Conservation (phyloP, 2,113 vertebrate species). For the Anser cygnoides region DNA sequence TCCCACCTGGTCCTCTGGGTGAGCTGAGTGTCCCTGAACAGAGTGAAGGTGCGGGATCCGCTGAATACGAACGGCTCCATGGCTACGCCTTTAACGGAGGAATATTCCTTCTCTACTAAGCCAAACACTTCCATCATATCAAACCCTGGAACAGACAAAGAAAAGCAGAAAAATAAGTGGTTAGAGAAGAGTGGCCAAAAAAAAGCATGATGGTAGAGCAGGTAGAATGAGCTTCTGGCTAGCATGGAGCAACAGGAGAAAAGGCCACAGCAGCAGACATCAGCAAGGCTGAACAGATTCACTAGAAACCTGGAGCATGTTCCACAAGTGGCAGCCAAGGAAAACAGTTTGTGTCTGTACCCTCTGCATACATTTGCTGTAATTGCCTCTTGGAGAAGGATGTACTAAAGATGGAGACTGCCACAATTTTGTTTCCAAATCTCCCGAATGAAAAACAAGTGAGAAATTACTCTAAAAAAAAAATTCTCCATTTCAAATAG, state of each 20-base stretch:
- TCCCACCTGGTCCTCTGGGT: slow-evolving; percentile 85
- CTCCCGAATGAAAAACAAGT: not conserved
- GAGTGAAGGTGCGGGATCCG: slow-evolving; percentile 79
- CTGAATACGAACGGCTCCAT: slow-evolving; percentile 86
- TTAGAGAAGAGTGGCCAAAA: not conserved
- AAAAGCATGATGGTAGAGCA: not conserved
- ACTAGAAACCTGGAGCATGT: not conserved
- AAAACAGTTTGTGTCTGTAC: not conserved
- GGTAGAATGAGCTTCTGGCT: not conserved
- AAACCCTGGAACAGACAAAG: slow-evolving; percentile 78
- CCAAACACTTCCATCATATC: slow-evolving; percentile 94
- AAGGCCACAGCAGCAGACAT: accelerated
- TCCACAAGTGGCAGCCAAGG: not conserved
- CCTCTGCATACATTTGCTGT: not conserved
- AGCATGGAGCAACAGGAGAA: not conserved
- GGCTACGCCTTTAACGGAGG: slow-evolving; percentile 86
- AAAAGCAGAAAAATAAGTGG: not conserved
- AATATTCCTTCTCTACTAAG: slow-evolving; percentile 83
- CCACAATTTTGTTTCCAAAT: not conserved
- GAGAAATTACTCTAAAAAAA: not conserved
- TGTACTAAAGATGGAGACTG: not conserved
- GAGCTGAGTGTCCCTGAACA: slow-evolving; percentile 87
- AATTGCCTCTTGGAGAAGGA: not conserved
- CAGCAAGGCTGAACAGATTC: not conserved
- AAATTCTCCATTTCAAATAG: not conserved